Evolutionary conservation across 37 sponge, comb jelly and placozoan species (phyloP), one percentile per base, ranked within the genome.

Genomic region (Aplysina aerophoba): DNA sequence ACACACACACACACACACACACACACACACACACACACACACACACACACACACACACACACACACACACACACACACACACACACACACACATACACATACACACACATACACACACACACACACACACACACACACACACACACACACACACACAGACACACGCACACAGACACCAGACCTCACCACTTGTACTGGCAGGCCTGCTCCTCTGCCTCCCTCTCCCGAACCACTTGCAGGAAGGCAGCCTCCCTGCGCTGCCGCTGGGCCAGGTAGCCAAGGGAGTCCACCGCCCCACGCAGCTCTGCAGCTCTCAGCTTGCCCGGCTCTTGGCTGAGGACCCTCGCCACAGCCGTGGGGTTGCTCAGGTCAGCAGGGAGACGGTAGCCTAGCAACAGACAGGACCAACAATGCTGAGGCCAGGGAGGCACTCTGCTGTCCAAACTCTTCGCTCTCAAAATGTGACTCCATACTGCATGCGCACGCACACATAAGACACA

Each of bases 291-390:
- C 8, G 55, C 22, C 37, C 41, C 53, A 63, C 74, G 87, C 34
- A 91, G 83, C 56, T 87, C 80, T 34, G 79, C 56, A 58, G 87
- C 91, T 60, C 81, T 92, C 79, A 85, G 56, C 77, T 85, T 82
- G 25, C 94, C 94, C 28, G 91, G 85, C 59, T 91, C 63, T 53
- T 94, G 94, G 50, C 64, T 66, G 17, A 94, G 91, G 4, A 94
- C 87, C 57, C 79, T 86, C 0, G 84, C 77, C n/a, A 91, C 91
- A 14, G 91, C 89, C 17, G 59, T 84, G 12, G 94, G 89, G 27
- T 78, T 91, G 65, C 87, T 86, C 56, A 94, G 40, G 80, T 90
- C 82, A 24, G 75, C 63, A 54, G 94, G 89, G 27, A 93, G 73
- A 27, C 86, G 82, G 37, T 75, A 75, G 35, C 78, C 78, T 75